Base-by-base conservation (phyloP, 2,888 invertebrate species). In the Ischnus inquisitorius region DNA sequence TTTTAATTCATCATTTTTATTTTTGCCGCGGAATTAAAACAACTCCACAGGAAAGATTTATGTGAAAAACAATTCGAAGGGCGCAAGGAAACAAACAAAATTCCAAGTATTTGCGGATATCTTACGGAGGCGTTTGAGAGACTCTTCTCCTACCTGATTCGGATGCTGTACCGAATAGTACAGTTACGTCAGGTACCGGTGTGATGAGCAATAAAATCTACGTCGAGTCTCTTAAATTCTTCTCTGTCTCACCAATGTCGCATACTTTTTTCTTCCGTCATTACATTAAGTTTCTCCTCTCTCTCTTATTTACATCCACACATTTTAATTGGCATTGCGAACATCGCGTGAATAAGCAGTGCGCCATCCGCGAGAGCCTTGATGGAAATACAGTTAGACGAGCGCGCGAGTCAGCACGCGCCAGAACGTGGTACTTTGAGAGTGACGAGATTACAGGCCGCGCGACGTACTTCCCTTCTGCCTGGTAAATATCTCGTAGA, bases 401-500 rank as follows among this genome's bases (percentile, higher is more conserved):
- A 76, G 83, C 79, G 83, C 79, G 79, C 83, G 77, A 77, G 76
- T 72, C 79, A 80, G 83, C 83, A 80, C 83, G 83, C 79, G 83
- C 83, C 83, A 25, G 76, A 46, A 79, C 76, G 76, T 62, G 51
- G 67, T 79, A 77, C 83, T 72, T 34, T 68, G 57, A 75, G 69
- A 76, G 76, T 72, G 41, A 80, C 48, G 83, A 72, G 72, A 83
- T 79, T 83, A 72, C 72, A 72, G 79, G 65, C 79, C 67, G 69
- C 57, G 43, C 57, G 48, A 43, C 48, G 43, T 71, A 76, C 65
- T 76, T 67, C 79, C 76, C 72, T 71, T 82, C 69, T 76, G 43
- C 64, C 28, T 43, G n/a, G 71, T 67, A 79, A 34, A 76, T 79
- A 76, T 71, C 65, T 34, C 60, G 34, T 34, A 34, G 34, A 34